These are phyloP conservation scores for Tachina fera DNA, from an alignment of 2,888 invertebrate genomes.

Conservation along the genomic window DNA sequence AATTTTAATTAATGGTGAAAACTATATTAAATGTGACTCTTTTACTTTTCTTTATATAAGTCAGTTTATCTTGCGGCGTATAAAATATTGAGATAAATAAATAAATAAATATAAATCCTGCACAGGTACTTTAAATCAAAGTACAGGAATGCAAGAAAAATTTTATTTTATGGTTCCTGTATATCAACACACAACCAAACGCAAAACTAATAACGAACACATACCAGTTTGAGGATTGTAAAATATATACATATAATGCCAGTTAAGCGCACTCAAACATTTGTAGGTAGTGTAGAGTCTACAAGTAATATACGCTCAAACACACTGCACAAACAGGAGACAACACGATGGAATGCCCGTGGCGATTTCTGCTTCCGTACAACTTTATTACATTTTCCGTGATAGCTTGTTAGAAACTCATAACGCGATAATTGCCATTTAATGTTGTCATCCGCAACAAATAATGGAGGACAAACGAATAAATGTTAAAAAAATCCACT, in stretches of 20 bases:
- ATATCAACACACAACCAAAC: conserved; percentile 2
- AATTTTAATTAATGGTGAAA: too few species aligned
- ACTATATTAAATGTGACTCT: background rate
- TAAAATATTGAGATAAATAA: background rate
- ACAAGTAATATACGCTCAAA: background rate
- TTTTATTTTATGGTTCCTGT: conserved; percentile 22
- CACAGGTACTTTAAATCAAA: background rate
- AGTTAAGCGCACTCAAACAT: conserved; percentile 25
- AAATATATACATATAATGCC: conserved; percentile 44
- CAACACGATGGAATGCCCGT: conserved; percentile 52
- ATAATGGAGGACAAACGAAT: conserved; percentile 52
- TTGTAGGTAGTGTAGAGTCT: background rate
- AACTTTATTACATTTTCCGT: conserved; percentile 65
- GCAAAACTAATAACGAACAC: background rate
- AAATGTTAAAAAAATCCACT: conserved; percentile 30
- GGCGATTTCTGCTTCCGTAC: conserved; percentile 63
- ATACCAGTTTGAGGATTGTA: conserved; percentile 26
- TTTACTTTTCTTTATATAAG: background rate
- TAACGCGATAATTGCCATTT: conserved; percentile 72
- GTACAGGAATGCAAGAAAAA: conserved; percentile 20
- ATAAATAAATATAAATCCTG: background rate
- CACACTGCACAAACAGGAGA: conserved; percentile 28
- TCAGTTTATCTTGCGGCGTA: background rate
- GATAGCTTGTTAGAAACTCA: conserved; percentile 68
- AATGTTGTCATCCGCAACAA: conserved; percentile 70